Conservation (phyloP, 2,888 invertebrate species). For the Neuroscelio doddi region DNA sequence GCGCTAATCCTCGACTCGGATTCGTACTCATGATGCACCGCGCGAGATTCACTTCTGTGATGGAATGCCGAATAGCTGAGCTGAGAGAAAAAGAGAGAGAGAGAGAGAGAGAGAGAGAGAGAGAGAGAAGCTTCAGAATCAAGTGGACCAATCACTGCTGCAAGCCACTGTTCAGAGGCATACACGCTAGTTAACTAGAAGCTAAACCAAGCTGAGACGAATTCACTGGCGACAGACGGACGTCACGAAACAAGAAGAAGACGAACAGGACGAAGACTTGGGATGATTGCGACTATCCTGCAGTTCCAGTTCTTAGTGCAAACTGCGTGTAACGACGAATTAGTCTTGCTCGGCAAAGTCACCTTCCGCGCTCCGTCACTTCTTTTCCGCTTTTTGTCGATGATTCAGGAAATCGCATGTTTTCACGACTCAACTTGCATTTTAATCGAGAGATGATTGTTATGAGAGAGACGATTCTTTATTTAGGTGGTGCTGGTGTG, state of each 20-base stretch:
- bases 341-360: slow-evolving; percentile 25
- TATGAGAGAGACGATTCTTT: no score
- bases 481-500: no score
- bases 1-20: slow-evolving; percentile 38
- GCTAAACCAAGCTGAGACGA: slow-evolving; percentile 20
- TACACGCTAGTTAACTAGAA: slow-evolving; percentile 28
- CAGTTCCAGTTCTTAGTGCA: slow-evolving; percentile 1
- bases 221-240: slow-evolving; percentile 1
- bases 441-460: no score
- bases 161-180: slow-evolving; percentile 25
- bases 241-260: no score
- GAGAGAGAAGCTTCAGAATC: slow-evolving; percentile 33
- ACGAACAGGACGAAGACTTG: neutral
- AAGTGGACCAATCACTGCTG: slow-evolving; percentile 40
- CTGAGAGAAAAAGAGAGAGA: slow-evolving; percentile 30
- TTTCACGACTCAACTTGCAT: slow-evolving; percentile 21
- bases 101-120: slow-evolving; percentile 26
- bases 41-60: slow-evolving; percentile 42
- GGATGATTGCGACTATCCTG: neutral
- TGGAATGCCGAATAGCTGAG: slow-evolving; percentile 48
- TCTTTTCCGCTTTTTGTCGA: no score
- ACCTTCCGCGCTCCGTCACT: slow-evolving; percentile 9
- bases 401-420: slow-evolving; percentile 31
- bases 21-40: slow-evolving; percentile 39
- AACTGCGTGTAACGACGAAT: slow-evolving; percentile 21